Conservation (phyloP, 2,113 vertebrate species). For the Sceloporus tristichus region DNA sequence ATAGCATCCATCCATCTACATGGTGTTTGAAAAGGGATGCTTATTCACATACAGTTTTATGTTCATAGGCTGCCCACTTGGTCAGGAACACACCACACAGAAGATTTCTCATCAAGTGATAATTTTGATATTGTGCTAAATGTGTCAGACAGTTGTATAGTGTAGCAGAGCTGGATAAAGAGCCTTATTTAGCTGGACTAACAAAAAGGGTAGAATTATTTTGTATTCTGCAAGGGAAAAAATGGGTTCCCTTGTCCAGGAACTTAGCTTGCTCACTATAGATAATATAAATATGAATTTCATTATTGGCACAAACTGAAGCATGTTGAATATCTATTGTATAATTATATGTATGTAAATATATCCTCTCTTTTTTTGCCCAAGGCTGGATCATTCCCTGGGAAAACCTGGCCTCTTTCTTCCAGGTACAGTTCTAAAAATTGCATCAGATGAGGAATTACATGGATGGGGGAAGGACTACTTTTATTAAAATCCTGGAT, state of each 20-base stretch:
- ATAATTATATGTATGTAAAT: neutral
- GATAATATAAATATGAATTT: neutral
- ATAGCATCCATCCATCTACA: neutral
- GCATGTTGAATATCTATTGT: neutral
- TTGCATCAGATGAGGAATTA: constrained; percentile 9
- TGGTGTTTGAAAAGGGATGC: neutral
- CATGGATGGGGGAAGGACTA: too few relatives aligned
- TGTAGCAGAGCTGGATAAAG: too few relatives aligned
- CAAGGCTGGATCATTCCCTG: constrained; percentile 82
- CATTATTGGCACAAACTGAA: neutral
- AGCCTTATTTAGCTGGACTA: too few relatives aligned
- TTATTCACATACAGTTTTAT: neutral
- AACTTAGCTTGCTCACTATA: neutral
- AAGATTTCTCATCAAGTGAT: neutral
- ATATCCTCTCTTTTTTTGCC: constrained; percentile 44
- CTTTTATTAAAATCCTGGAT: neutral
- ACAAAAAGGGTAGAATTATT: neutral
- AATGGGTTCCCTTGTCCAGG: neutral
- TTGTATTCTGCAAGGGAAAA: neutral
- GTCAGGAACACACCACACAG: neutral
- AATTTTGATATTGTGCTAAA: neutral
- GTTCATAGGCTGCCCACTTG: neutral
- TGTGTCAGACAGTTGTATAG: neutral
- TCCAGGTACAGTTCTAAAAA: constrained; percentile 72
- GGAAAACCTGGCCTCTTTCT: constrained; percentile 84